Base-by-base conservation (phyloP, 2,888 invertebrate genomes). In the Diadromus collaris region DNA sequence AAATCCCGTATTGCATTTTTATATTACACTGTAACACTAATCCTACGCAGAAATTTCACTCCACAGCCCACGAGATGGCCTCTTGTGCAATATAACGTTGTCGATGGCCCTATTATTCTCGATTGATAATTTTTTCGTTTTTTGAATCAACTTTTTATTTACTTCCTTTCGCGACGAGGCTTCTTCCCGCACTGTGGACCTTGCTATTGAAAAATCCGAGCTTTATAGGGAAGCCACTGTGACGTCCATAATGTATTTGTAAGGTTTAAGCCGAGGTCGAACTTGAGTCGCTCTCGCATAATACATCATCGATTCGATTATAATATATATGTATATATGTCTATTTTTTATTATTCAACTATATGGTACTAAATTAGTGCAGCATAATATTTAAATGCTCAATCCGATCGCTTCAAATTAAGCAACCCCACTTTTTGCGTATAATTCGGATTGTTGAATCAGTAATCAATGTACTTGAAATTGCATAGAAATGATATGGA, bases 221-320 rank as follows among this genome's bases (percentile, higher is more conserved):
- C 86, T 89, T 88, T 89, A 89, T 88, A 89, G 84, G 85, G 87
- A 89, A 88, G 87, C 89, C 87, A 83, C 76, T 83, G 80, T 81
- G 82, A 82, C 83, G 83, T 86, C 83, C 81, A 83, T 84, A 80
- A 83, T 74, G 85, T 84, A 87, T 82, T 89, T 86, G 75, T 88
- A 87, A 77, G 89, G 88, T 83, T 89, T 89, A 82, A 86, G 76
- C 76, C 84, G 82, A 86, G 79, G 80, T 71, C 78, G 46, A 69
- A 71, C 65, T 70, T 74, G 79, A 83, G 81, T 70, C 61, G 74
- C 78, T 83, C 76, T 81, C 79, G 76, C 64, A 34, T 71, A 72
- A 72, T 67, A 61, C 58, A 46, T 54, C 46, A 9, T n/a, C 16
- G 4, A 32, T 54, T n/a, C 34, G 21, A n/a, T 51, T 24, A 51